Conservation (phyloP, 2,888 invertebrate genomes). For the Athrips mouffetella region DNA sequence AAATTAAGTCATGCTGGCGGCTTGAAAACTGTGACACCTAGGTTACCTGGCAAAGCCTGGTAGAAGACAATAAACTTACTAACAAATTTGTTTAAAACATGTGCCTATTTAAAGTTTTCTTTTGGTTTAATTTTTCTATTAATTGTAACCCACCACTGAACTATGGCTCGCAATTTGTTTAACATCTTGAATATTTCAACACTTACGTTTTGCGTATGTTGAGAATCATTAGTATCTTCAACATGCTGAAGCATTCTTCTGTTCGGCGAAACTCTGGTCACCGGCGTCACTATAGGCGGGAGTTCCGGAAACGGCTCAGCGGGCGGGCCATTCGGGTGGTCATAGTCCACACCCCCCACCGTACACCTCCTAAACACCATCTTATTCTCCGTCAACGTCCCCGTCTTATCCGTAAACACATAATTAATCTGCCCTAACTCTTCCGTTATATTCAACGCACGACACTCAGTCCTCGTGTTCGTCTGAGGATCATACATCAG, state of each 20-base stretch:
- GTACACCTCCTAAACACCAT: constrained; percentile 97
- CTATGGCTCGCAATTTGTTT: too few species aligned
- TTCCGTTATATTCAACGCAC: constrained; percentile 97
- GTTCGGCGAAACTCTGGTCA: constrained; percentile 68
- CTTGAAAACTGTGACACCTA: too few species aligned
- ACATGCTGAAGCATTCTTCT: constrained; percentile 61
- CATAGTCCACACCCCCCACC: constrained; percentile 93
- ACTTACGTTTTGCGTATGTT: constrained; percentile 80
- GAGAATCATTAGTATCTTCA: constrained; percentile 58
- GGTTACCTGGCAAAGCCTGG: too few species aligned
- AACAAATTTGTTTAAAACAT: too few species aligned
- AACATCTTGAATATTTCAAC: too few species aligned
- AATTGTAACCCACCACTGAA: too few species aligned
- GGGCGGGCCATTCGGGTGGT: constrained; percentile 86
- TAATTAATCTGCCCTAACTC: constrained; percentile 95
- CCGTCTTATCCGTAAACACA: constrained; percentile 98
- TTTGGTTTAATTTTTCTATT: too few species aligned
- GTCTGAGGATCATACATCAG: constrained; percentile 91
- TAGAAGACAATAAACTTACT: too few species aligned
- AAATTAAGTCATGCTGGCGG: too few species aligned
- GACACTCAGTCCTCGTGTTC: constrained; percentile 87
- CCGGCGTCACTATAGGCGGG: constrained; percentile 67
- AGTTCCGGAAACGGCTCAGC: constrained; percentile 79
- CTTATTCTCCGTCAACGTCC: constrained; percentile 97
- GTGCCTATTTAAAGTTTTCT: too few species aligned